These are phyloP conservation scores for Crocidura indochinensis DNA, from an alignment of 2,797 vertebrate genomes.

Conservation along the genomic window DNA sequence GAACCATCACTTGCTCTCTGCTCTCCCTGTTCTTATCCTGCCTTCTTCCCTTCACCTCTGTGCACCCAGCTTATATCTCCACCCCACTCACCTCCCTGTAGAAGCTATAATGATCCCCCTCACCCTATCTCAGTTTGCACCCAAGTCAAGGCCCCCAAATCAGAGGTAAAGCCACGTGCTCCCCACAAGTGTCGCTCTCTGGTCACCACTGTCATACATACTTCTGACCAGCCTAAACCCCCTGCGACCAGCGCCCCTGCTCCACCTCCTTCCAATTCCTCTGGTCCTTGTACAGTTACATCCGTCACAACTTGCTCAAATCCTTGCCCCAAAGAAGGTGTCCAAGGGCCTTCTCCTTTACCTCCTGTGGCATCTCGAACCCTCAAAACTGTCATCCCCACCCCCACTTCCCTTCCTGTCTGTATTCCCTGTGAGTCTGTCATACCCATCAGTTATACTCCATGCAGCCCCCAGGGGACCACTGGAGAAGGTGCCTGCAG, in stretches of 20 bases:
- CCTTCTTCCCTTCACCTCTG: conserved; percentile 15
- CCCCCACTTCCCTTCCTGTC: conserved; percentile 65
- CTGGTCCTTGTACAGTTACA: conserved; percentile 51
- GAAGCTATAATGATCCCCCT: conserved; percentile 73
- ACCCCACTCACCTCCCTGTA: conserved; percentile 18
- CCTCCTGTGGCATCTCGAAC: conserved; percentile 27
- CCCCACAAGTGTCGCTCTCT: conserved; percentile 55
- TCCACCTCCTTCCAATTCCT: accelerated
- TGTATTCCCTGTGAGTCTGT: conserved; percentile 50
- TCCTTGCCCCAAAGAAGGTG: conserved; percentile 64
- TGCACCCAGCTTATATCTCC: conserved; percentile 64
- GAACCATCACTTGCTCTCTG: conserved; percentile 53
- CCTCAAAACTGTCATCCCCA: conserved; percentile 63
- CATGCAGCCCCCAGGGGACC: neutral
- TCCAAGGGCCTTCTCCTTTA: neutral
- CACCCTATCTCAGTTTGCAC: conserved; percentile 1
- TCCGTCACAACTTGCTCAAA: conserved; percentile 67
- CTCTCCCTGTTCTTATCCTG: neutral
- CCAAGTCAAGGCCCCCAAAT: conserved; percentile 59
- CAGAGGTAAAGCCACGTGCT: conserved; percentile 45
- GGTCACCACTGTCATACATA: accelerated
- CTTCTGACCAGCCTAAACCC: neutral
- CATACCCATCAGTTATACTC: conserved; percentile 51
- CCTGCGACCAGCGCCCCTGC: neutral
- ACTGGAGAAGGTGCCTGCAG: conserved; percentile 39